Base-by-base conservation (phyloP, 92 coral and sea anemone genomes). In the Plumapathes pennacea region DNA sequence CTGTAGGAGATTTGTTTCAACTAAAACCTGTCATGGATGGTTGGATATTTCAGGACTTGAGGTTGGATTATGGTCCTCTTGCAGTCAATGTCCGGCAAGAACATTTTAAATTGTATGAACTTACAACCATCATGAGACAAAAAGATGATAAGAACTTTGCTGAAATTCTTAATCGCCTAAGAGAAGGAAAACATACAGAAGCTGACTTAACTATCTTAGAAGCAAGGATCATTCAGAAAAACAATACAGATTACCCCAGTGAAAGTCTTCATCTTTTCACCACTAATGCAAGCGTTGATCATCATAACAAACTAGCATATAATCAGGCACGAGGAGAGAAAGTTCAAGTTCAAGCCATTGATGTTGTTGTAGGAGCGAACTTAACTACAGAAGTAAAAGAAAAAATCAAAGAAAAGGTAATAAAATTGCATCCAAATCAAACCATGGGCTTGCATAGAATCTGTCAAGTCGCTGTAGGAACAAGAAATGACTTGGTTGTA, bases 101-200 rank as follows among this genome's bases (percentile, higher is more conserved):
- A 19, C 43, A 62, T 26, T 82, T 76, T 36, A 37, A 65, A 37
- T 38, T 83, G 47, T 83, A 60, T 40, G 80, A 83, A 23, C 54
- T 83, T 30, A 59, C 72, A 39, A 60, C 68, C 24, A 64, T 64
- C 19, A 85, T 85, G 83, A 74, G 88, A 39, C 83, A 80, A 8
- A 85, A 63, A 57, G 92, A 85, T 64, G 84, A 85, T 37, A 80
- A 72, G 19, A 14, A 45, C 0, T 83, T 83, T 83, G 89, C 88
- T 51, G 88, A 85, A 65, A 19, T 80, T 12, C 56, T 84, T 14
- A 84, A 84, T 47, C 69, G 90, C 38, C 12, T 84, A 2, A 78
- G 86, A 47, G 83, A 80, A 20, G 86, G 87, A 21, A 85, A 85
- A 0, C 83, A 85, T 48, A 54, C 80, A 22, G 20, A 59, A 30